Percentiles rank a stretch among this genome's conserved stretches.
These are phyloP conservation scores for Spongilla lacustris DNA, from an alignment of 37 sponge, comb jelly and placozoan species.

Conservation along the genomic window DNA sequence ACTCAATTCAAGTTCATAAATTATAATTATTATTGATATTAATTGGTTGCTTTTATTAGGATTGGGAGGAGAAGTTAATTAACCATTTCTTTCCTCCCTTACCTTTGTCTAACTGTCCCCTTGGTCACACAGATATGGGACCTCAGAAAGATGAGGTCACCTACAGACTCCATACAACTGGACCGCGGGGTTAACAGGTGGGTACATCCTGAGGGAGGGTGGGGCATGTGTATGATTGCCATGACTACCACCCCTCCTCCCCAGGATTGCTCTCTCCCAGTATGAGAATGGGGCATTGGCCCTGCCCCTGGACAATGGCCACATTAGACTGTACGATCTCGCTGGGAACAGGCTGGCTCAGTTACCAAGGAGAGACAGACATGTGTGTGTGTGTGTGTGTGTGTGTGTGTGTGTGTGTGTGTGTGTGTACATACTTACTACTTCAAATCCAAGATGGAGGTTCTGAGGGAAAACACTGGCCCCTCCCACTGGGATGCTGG, in stretches of 20 bases:
- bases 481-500: too few species aligned
- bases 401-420: not conserved
- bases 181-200: slow-evolving; percentile 82
- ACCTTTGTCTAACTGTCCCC: not conserved
- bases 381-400: slow-evolving; percentile 46
- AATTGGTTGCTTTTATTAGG: too few species aligned
- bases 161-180: slow-evolving; percentile 71
- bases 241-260: not conserved
- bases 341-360: slow-evolving; percentile 65
- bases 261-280: slow-evolving; percentile 75
- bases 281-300: slow-evolving; percentile 64
- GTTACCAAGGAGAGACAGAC: slow-evolving; percentile 49
- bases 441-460: too few species aligned
- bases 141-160: slow-evolving; percentile 84
- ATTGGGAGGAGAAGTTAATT: too few species aligned
- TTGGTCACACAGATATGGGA: slow-evolving; percentile 82
- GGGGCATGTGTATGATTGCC: not conserved
- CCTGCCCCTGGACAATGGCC: slow-evolving; percentile 83
- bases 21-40: too few species aligned
- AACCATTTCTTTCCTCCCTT: not conserved
- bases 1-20: too few species aligned
- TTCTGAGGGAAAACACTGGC: too few species aligned
- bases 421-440: too few species aligned
- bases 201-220: not conserved
- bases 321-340: slow-evolving; percentile 83